Evolutionary conservation across 2,888 invertebrate species (phyloP), one percentile per base, ranked within the genome.

Genomic region (Drosophila phalerata): DNA sequence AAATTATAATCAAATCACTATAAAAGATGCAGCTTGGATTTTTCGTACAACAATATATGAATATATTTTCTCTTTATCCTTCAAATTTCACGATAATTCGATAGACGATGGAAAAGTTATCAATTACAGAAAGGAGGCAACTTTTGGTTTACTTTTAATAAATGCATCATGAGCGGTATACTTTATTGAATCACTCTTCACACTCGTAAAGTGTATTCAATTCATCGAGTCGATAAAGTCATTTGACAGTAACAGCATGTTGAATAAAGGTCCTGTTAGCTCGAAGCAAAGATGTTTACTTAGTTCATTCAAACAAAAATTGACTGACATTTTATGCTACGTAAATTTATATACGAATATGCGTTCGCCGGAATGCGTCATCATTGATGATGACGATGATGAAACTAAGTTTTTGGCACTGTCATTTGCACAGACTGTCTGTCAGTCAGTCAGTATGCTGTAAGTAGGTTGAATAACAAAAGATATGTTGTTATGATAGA

Each of bases 201-300:
- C 10, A 4, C 3, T 19, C 3, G 19, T 8, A 1, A 25, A 34
- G 3, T 11, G 43, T 34, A 53, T 51, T 49, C 30, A 49, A 49
- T 37, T 37, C 34, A 42, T 37, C 34, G 19, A 58, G 45, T 55
- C 53, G 40, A 68, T 63, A 55, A 65, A 65, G 55, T 73, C 71
- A 60, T 61, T 61, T 62, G 28, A 25, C 37, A 51, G 66, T 48
- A 42, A 48, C 17, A 73, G 45, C 45, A 52, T 56, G 55, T 40
- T 48, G 56, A 32, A 48, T 42, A n/a, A 47, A 13, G 30, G 19
- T 56, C 19, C 32, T 13, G 25, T 19, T 40, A 55, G 30, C 25
- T 17, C 4, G 10, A 28, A 49, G 17, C 45, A 17, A 17, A 19
- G 17, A 60, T 69, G 70, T 75, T 75, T 65, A 48, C 56, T 51